Evolutionary conservation across 1,140 invertebrate species (phyloP).

Genomic region (Dendrolimus punctatus): DNA sequence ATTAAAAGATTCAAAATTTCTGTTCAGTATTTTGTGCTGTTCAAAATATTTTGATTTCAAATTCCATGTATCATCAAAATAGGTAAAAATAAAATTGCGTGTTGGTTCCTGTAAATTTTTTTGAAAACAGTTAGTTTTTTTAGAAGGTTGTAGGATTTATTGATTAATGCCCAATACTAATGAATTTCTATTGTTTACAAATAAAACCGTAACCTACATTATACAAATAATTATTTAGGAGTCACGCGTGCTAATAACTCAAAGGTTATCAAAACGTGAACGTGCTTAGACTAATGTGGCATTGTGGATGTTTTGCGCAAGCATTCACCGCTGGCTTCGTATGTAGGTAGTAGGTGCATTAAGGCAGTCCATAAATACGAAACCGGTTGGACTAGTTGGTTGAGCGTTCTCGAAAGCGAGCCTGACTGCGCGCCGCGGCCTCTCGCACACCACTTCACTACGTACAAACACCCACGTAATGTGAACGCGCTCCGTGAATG

Average conservation of each 20-base stretch:
- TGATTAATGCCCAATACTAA: not conserved
- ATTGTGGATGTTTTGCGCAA: conserved; percentile 52
- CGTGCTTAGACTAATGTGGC: conserved; percentile 27
- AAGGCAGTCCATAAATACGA: conserved; percentile 66
- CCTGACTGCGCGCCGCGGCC: conserved; percentile 41
- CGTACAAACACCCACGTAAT: conserved; percentile 61
- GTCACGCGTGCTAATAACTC: conserved; percentile 42
- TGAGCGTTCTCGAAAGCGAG: conserved; percentile 66
- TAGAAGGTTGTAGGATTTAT: not conserved
- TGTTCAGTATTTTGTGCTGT: too few relatives aligned
- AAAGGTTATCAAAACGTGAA: conserved; percentile 37
- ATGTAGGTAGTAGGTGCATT: conserved; percentile 61
- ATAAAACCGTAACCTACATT: conserved; percentile 40
- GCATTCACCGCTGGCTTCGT: conserved; percentile 51
- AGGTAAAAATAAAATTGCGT: too few relatives aligned
- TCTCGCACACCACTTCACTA: conserved; percentile 50
- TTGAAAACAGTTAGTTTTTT: too few relatives aligned
- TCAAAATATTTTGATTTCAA: too few relatives aligned
- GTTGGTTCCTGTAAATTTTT: too few relatives aligned
- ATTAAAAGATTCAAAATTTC: too few relatives aligned
- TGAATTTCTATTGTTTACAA: conserved; percentile 39
- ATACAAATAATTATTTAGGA: conserved; percentile 34
- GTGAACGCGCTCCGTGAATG: conserved; percentile 47
- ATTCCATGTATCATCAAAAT: too few relatives aligned
- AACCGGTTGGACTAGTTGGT: conserved; percentile 57